phyloP scores from a whole-genome alignment of 2,888 invertebrate species.

The Agrochola lota region DNA sequence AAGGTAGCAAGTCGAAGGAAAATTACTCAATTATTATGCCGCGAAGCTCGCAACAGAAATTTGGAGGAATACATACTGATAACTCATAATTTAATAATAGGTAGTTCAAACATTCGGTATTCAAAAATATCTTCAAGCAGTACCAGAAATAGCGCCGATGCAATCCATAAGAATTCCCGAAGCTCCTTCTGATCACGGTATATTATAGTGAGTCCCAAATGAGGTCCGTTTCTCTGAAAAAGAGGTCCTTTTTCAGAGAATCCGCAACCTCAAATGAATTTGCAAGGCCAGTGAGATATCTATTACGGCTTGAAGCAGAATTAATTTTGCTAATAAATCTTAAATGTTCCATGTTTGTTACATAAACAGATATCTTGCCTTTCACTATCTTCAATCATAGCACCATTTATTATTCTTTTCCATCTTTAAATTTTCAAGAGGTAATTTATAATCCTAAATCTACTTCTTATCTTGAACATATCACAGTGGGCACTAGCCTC shows the following conservation, averaged over 20 bases:
- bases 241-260: not conserved
- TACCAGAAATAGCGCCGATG: not conserved
- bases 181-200: not conserved
- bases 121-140: no score
- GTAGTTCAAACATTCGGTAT: not conserved
- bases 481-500: not conserved
- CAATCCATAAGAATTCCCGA: slow-evolving; percentile 23
- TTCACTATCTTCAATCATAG: not conserved
- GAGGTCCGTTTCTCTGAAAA: not conserved
- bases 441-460: not conserved
- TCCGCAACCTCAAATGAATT: not conserved
- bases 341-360: not conserved
- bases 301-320: not conserved
- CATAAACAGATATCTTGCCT: not conserved
- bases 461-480: not conserved
- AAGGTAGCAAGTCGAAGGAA: no score
- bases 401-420: not conserved
- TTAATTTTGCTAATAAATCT: not conserved
- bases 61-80: no score
- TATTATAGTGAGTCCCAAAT: slow-evolving; percentile 25
- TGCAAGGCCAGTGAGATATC: not conserved
- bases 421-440: not conserved
- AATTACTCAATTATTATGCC: no score
- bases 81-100: not conserved
- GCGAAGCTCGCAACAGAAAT: no score